Percentiles rank a stretch among this genome's conserved stretches.
Conservation (phyloP, 2,797 vertebrate species). For the Amblyraja radiata region DNA sequence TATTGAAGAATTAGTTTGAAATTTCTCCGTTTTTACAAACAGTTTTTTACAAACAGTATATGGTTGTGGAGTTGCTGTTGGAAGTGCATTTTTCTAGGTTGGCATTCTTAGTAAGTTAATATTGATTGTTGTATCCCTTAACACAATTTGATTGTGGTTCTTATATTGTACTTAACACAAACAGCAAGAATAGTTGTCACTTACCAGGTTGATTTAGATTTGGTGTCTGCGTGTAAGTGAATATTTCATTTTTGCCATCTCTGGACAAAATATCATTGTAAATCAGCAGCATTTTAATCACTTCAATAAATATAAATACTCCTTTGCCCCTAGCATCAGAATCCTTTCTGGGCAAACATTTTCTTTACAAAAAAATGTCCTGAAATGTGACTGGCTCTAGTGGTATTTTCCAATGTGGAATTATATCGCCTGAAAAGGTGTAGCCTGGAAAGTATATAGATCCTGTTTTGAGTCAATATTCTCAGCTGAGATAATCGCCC, state of each 20-base stretch:
- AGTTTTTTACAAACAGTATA: too few species aligned
- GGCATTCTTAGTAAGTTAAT: too few species aligned
- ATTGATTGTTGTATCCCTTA: neutral
- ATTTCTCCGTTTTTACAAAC: too few species aligned
- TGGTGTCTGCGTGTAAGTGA: neutral
- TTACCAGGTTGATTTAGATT: neutral
- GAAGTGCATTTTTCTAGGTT: too few species aligned
- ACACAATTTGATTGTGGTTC: neutral
- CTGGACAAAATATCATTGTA: neutral
- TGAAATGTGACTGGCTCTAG: neutral
- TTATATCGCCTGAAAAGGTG: neutral
- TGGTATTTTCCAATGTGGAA: neutral
- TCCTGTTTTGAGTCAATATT: neutral
- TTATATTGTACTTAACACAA: neutral
- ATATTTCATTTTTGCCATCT: too few species aligned
- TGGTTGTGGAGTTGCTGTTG: too few species aligned
- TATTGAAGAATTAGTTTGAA: too few species aligned
- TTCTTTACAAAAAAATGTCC: neutral
- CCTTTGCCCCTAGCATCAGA: too few species aligned
- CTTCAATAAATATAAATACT: neutral
- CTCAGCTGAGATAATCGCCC: neutral
- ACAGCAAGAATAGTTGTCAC: neutral
- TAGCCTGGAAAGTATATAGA: neutral
- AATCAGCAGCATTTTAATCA: neutral
- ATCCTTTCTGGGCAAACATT: neutral